phyloP scores from a whole-genome alignment of 2,888 invertebrate species.

The Volucella inflata region DNA sequence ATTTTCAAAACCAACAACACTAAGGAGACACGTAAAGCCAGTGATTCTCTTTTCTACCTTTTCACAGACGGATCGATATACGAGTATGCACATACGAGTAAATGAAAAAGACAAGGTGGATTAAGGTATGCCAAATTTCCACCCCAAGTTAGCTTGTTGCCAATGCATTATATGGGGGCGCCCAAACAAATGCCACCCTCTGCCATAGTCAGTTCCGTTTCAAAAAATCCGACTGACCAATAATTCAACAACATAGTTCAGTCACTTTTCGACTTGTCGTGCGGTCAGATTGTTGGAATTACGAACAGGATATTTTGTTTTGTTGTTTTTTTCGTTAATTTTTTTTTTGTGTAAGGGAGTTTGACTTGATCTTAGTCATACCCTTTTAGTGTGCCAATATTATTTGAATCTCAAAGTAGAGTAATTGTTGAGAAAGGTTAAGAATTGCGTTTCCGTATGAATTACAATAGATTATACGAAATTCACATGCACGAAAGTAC shows the following conservation, averaged over 20 bases:
- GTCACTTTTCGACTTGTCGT: slow-evolving; percentile 64
- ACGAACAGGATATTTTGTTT: slow-evolving; percentile 11
- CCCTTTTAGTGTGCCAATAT: slow-evolving; percentile 15
- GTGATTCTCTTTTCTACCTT: slow-evolving; percentile 13
- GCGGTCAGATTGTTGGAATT: slow-evolving; percentile 54
- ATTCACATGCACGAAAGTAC: too few species aligned
- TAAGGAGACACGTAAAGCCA: not conserved
- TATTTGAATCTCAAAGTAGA: slow-evolving; percentile 9
- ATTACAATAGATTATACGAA: too few species aligned
- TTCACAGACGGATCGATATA: slow-evolving; percentile 59
- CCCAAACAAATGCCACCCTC: slow-evolving; percentile 58
- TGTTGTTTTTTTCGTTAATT: too few species aligned
- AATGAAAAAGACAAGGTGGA: slow-evolving; percentile 5
- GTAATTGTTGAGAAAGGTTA: slow-evolving; percentile 63
- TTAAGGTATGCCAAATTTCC: slow-evolving; percentile 50
- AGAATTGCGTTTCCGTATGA: slow-evolving; percentile 18
- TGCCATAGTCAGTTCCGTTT: not conserved
- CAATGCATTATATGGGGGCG: slow-evolving; percentile 35
- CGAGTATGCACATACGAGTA: slow-evolving; percentile 2
- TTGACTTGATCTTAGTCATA: slow-evolving; percentile 44
- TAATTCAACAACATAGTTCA: slow-evolving; percentile 52
- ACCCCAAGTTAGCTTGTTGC: slow-evolving; percentile 32
- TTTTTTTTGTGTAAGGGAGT: not conserved
- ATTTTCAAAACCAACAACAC: not conserved
- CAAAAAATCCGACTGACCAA: slow-evolving; percentile 46